phyloP scores from a whole-genome alignment of 2,797 vertebrate species.

The Ispidina picta region DNA sequence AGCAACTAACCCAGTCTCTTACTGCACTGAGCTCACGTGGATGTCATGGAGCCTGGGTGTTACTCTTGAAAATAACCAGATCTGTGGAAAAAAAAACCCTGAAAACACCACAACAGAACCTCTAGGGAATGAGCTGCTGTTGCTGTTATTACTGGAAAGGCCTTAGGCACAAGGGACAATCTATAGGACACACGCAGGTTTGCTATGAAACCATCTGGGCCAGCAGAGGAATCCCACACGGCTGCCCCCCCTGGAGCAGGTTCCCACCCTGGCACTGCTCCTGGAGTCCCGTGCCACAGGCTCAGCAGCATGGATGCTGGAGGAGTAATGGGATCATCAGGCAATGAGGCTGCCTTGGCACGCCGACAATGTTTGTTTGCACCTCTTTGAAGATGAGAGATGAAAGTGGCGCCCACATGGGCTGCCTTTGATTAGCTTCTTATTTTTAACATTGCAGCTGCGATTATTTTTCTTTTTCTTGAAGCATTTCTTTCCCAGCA shows the following conservation, averaged over 20 bases:
- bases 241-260: slow-evolving; percentile 52
- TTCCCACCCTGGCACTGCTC: slow-evolving; percentile 66
- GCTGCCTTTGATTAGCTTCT: slow-evolving; percentile 92
- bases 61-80: not conserved
- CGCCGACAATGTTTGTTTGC: slow-evolving; percentile 86
- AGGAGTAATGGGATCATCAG: slow-evolving; percentile 68
- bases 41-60: slow-evolving; percentile 15
- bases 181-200: not conserved
- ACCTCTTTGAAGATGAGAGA: slow-evolving; percentile 90
- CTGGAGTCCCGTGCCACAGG: slow-evolving; percentile 56
- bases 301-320: slow-evolving; percentile 37
- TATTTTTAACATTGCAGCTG: slow-evolving; percentile 89
- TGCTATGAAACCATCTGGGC: slow-evolving; percentile 48
- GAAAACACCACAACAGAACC: not conserved
- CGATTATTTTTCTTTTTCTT: slow-evolving; percentile 73
- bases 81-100: not conserved
- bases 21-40: not conserved
- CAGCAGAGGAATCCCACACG: slow-evolving; percentile 55
- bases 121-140: not conserved
- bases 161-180: not conserved
- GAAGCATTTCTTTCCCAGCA: slow-evolving; percentile 60
- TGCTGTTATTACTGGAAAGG: slow-evolving; percentile 1
- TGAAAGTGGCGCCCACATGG: slow-evolving; percentile 88
- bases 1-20: not conserved
- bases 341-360: slow-evolving; percentile 70